Percentiles rank a stretch among this genome's conserved stretches.
Evolutionary conservation across 2,113 vertebrate species (phyloP).

Genomic region (Clarias macrocephalus): DNA sequence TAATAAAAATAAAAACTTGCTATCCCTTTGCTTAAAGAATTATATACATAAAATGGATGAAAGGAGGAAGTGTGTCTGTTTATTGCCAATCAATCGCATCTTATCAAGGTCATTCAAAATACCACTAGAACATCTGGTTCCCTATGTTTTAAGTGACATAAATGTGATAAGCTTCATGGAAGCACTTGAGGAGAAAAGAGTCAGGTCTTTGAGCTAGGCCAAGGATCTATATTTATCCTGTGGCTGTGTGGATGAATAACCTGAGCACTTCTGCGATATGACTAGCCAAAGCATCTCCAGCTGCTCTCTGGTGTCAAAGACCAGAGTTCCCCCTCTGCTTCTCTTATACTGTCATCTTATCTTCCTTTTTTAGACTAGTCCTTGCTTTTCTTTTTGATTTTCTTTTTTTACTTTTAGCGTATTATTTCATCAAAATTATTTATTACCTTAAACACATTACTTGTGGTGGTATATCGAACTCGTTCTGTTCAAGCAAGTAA

Average conservation of each 20-base stretch:
- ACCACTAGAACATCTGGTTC: neutral
- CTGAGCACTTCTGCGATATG: slow-evolving; percentile 63
- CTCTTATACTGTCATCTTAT: slow-evolving; percentile 15
- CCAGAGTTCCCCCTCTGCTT: slow-evolving; percentile 27
- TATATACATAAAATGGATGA: neutral
- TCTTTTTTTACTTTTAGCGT: neutral
- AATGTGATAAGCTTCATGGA: slow-evolving; percentile 27
- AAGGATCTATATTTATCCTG: slow-evolving; percentile 54
- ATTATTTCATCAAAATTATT: neutral
- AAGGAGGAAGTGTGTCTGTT: neutral
- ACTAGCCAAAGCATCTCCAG: slow-evolving; percentile 75
- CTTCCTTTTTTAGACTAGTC: slow-evolving; percentile 5
- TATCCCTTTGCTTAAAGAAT: neutral
- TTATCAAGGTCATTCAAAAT: slow-evolving; percentile 10
- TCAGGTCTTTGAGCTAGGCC: slow-evolving; percentile 41
- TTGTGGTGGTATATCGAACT: neutral
- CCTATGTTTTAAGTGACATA: slow-evolving; percentile 33
- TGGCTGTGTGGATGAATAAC: slow-evolving; percentile 58
- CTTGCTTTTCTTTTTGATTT: neutral
- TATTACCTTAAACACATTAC: neutral
- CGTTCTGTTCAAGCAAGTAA: neutral
- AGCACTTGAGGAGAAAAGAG: slow-evolving; percentile 43
- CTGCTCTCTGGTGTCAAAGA: slow-evolving; percentile 76
- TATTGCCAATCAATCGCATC: neutral
- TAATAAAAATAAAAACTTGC: too few relatives aligned